phyloP scores from a whole-genome alignment of 1,140 invertebrate genomes.

The Eupristina koningsbergeri region DNA sequence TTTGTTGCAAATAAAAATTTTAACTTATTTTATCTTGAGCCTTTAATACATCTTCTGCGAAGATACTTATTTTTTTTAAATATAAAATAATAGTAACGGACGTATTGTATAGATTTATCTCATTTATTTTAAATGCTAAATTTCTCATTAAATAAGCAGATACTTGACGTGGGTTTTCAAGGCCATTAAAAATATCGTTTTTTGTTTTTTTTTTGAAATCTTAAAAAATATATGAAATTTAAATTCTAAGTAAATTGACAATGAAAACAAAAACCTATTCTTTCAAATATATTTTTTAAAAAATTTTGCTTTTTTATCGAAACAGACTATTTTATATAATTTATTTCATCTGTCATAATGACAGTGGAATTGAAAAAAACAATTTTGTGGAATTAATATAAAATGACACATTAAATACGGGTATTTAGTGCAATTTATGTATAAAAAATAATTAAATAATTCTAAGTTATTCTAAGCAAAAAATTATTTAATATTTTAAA shows the following conservation, averaged over 20 bases:
- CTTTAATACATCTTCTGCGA: background rate
- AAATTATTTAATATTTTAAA: no score
- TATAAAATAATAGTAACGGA: background rate
- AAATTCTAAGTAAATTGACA: background rate
- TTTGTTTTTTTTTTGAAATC: background rate
- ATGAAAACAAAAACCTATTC: background rate
- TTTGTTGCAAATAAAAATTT: background rate
- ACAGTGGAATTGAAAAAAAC: background rate
- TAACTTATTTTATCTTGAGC: background rate
- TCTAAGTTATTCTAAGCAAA: no score
- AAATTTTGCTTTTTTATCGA: background rate
- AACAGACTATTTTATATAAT: background rate
- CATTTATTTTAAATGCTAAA: background rate
- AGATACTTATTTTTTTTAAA: background rate
- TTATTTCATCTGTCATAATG: no score
- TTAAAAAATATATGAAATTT: background rate
- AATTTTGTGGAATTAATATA: background rate
- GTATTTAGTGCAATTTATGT: background rate
- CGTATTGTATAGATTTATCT: conserved; percentile 2
- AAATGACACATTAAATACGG: background rate
- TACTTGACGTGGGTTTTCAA: background rate
- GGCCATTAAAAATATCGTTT: background rate
- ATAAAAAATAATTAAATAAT: no score
- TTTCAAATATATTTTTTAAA: background rate
- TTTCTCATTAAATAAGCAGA: background rate